phyloP scores from a whole-genome alignment of 2,888 invertebrate genomes.

The Dynastes maya region DNA sequence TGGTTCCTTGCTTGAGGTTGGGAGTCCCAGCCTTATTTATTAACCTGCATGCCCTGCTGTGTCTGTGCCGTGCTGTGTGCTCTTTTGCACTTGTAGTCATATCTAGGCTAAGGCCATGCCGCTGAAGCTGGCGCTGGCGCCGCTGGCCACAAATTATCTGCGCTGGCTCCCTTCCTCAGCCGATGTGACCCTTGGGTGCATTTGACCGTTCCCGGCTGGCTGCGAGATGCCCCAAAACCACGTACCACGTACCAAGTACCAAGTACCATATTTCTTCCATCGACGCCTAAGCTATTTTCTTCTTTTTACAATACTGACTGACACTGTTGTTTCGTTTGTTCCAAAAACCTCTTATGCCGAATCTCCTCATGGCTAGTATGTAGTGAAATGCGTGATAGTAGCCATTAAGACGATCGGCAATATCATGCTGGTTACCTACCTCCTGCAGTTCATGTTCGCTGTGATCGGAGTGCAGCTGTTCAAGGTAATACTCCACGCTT shows the following conservation, averaged over 20 bases:
- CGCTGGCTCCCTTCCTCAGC: slow-evolving; percentile 59
- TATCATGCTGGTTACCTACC: slow-evolving; percentile 99
- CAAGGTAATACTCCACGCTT: slow-evolving; percentile 83
- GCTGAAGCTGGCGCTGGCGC: background rate
- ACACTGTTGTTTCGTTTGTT: slow-evolving; percentile 65
- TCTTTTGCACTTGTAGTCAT: slow-evolving; percentile 70
- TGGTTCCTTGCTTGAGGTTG: slow-evolving; percentile 58
- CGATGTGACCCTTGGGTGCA: slow-evolving; percentile 68
- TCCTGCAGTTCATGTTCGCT: slow-evolving; percentile 99
- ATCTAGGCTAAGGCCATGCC: slow-evolving; percentile 66
- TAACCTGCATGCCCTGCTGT: slow-evolving; percentile 68
- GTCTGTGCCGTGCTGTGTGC: slow-evolving; percentile 63
- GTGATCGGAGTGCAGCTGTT: slow-evolving; percentile 99
- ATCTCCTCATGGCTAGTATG: slow-evolving; percentile 82
- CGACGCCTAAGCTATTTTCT: slow-evolving; percentile 51
- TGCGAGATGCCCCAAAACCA: slow-evolving; percentile 61
- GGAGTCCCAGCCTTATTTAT: slow-evolving; percentile 58
- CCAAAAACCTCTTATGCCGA: slow-evolving; percentile 67
- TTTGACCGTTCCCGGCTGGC: slow-evolving; percentile 66
- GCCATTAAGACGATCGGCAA: slow-evolving; percentile 99
- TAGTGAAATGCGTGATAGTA: slow-evolving; percentile 99
- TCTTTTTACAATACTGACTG: slow-evolving; percentile 51
- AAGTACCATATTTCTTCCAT: slow-evolving; percentile 46
- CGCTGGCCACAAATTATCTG: slow-evolving; percentile 55
- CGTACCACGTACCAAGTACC: slow-evolving; percentile 43